phyloP scores from a whole-genome alignment of 2,888 invertebrate species.

The Strigamia transsilvanica region DNA sequence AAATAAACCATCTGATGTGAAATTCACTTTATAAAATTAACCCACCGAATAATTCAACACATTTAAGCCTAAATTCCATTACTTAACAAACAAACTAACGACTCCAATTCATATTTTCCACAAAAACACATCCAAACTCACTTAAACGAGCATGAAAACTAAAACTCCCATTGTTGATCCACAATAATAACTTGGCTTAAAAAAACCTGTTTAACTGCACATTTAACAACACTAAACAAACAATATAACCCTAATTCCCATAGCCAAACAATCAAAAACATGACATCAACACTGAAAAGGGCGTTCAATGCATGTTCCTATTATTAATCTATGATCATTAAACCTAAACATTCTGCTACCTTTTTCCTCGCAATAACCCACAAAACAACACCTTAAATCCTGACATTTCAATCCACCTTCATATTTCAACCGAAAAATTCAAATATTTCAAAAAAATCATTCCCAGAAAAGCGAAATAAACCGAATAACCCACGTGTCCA shows the following conservation, averaged over 20 bases:
- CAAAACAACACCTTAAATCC: background rate
- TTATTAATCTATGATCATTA: background rate
- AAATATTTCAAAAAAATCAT: background rate
- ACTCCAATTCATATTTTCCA: background rate
- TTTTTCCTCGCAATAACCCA: background rate
- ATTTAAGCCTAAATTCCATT: background rate
- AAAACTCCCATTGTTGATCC: background rate
- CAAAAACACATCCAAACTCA: background rate
- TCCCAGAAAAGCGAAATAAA: background rate
- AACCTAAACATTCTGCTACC: background rate
- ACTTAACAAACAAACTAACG: background rate
- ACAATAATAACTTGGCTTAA: too few species aligned
- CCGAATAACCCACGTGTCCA: background rate
- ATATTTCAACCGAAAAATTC: background rate
- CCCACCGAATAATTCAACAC: background rate
- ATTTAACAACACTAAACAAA: background rate
- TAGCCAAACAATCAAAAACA: background rate
- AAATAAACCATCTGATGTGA: background rate
- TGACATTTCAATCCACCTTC: background rate
- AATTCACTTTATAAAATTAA: background rate
- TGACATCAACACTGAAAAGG: background rate
- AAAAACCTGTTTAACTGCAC: background rate
- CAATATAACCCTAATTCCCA: slow-evolving; percentile 8
- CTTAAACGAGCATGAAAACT: background rate
- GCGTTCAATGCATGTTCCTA: background rate